These are phyloP conservation scores for Microcebus murinus DNA, from an alignment of 2,113 vertebrate species.

Conservation along the genomic window DNA sequence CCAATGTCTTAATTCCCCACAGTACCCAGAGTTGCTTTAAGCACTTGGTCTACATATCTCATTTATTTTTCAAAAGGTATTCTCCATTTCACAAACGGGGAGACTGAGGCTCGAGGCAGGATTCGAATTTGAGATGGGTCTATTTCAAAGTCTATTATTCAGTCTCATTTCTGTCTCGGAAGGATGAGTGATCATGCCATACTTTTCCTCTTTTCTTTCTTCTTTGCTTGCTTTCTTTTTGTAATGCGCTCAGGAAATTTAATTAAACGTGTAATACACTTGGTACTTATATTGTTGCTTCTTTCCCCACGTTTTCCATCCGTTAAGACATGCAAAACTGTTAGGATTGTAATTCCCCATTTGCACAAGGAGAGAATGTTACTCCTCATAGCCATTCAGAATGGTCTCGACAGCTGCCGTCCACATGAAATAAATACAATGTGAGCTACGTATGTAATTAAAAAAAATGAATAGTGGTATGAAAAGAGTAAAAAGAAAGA, in stretches of 20 bases:
- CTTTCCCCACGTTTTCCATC: neutral
- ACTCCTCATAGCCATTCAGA: neutral
- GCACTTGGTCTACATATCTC: neutral
- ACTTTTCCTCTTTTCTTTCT: neutral
- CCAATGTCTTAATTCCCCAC: neutral
- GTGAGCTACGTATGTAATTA: neutral
- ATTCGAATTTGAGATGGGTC: slow-evolving; percentile 5
- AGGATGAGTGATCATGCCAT: neutral
- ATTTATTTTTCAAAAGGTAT: neutral
- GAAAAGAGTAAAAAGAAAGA: neutral
- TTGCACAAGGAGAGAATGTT: neutral
- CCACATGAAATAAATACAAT: slow-evolving; percentile 52
- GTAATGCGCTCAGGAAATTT: neutral
- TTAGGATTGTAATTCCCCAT: neutral
- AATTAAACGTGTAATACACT: neutral
- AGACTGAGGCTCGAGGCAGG: neutral
- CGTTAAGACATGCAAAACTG: neutral
- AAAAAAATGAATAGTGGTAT: neutral
- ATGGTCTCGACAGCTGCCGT: neutral
- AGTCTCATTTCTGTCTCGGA: neutral
- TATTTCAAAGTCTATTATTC: slow-evolving; percentile 12
- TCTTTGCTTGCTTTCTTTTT: neutral
- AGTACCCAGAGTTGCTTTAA: neutral
- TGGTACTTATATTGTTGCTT: neutral
- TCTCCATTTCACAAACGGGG: neutral